Base-by-base conservation (phyloP, 2,797 vertebrate genomes). In the Sebastes diaconus region DNA sequence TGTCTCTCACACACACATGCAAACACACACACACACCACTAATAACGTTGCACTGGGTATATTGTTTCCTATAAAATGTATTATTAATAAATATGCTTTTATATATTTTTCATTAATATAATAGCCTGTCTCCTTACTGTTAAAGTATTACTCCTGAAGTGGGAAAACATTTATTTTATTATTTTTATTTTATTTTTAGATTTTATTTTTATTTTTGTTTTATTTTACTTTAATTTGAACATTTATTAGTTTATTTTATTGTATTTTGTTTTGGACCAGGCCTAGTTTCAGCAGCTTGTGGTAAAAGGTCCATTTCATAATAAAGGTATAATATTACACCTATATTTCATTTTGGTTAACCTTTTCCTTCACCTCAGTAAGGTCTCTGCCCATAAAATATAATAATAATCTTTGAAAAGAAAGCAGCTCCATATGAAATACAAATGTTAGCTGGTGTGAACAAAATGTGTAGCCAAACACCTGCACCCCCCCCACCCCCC, bases 401-500 rank as follows among this genome's bases (percentile, higher is more conserved):
- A 4, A 18, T 9, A 30, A 16, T 34, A 12, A 22, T n/a, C 20
- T 59, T n/a, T 39, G 27, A 58, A 52, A 20, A 24, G 13, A 69
- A 65, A 69, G 52, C 22, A 55, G 18, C 11, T 42, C 46, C 61
- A 52, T 77, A 75, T 80, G 71, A 80, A 82, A 52, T 8, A 75
- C 82, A 87, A 87, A 87, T 79, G 87, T 75, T 50, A 4, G 24
- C 30, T 2, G 70, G 84, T 83, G 86, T 85, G 80, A 88, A 74
- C 58, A 42, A 75, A 81, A 82, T 66, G 60, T 77, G 84, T 36
- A 77, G 77, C 55, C 74, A 75, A 78, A 91, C 89, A 92, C 89
- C 89, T 92, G 89, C 69, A 86, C 32, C 55, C 74, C 70, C 60
- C 65, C 30, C 73, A 11, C 25, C 70, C 30, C 27, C 22, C 75